phyloP scores from a whole-genome alignment of 2,888 invertebrate genomes.

The Macrosiphum euphorbiae region DNA sequence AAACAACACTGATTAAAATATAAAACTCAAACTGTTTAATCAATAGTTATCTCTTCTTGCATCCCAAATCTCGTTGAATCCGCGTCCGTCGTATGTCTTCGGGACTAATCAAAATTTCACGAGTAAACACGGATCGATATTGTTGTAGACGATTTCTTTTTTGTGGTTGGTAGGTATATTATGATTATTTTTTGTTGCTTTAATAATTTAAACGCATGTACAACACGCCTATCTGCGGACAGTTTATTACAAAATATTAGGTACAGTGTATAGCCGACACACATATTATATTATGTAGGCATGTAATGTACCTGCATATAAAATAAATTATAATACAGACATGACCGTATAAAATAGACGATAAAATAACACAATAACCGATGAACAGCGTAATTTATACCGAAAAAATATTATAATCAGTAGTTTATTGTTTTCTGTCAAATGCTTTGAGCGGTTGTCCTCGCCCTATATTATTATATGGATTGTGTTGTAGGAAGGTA shows the following conservation, averaged over 20 bases:
- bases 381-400: background rate
- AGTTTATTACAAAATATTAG: background rate
- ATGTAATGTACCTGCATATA: constrained; percentile 2
- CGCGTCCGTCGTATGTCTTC: background rate
- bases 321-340: background rate
- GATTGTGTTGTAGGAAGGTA: background rate
- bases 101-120: background rate
- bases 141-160: background rate
- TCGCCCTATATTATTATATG: background rate
- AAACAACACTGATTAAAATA: background rate
- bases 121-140: background rate
- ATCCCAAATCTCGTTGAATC: background rate
- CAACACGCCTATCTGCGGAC: background rate
- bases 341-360: background rate
- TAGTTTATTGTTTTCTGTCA: constrained; percentile 3
- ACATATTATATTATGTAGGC: background rate
- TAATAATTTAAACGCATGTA: background rate
- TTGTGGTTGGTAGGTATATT: background rate
- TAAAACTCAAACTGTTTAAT: background rate
- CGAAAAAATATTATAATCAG: background rate
- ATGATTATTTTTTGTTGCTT: background rate
- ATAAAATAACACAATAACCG: background rate
- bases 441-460: background rate
- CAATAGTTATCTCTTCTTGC: background rate
- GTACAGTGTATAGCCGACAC: background rate